Evolutionary conservation across 2,113 vertebrate species (phyloP).

Genomic region (Lanius collurio): DNA sequence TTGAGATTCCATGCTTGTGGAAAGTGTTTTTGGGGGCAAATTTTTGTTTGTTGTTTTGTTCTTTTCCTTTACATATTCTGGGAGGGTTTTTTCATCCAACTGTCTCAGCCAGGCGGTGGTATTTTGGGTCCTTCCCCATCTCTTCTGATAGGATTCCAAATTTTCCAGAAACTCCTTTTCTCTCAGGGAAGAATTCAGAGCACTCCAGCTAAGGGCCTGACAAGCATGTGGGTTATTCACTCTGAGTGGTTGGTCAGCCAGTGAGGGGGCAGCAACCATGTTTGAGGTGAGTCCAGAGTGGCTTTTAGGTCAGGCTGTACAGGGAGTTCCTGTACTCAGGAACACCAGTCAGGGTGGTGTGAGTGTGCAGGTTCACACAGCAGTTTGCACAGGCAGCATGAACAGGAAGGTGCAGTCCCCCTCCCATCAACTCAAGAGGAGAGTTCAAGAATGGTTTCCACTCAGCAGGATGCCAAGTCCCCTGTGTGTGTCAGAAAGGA

Average conservation of each 20-base stretch:
- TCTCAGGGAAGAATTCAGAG: background rate
- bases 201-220: background rate
- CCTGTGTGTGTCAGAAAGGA: background rate
- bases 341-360: accelerated
- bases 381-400: background rate
- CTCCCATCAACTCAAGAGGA: background rate
- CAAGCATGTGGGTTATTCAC: background rate
- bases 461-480: background rate
- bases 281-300: background rate
- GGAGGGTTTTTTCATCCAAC: background rate
- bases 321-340: background rate
- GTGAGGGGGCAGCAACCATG: accelerated
- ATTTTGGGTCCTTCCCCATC: accelerated
- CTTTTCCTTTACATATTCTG: background rate
- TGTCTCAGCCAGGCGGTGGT: background rate
- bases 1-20: background rate
- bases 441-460: background rate
- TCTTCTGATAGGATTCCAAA: background rate
- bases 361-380: accelerated
- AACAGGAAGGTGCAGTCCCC: background rate
- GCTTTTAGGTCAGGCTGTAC: background rate
- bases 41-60: background rate
- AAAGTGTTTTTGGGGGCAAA: background rate
- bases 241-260: background rate
- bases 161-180: background rate